Evolutionary conservation across 2,797 vertebrate genomes (phyloP).

Genomic region (Cyclura pinguis): DNA sequence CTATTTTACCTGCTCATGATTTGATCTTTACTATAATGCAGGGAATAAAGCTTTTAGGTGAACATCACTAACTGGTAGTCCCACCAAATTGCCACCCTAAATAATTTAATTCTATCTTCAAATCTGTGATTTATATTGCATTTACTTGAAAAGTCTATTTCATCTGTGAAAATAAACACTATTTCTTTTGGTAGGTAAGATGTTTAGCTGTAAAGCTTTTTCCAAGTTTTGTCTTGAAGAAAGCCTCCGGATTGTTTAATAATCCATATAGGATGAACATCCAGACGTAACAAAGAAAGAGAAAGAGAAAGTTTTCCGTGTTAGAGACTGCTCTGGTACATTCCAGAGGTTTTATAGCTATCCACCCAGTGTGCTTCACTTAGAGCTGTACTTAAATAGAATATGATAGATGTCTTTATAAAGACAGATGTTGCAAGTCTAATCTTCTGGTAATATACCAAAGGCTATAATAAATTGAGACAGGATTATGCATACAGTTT

Average conservation of each 20-base stretch:
- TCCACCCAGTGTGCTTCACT: background rate
- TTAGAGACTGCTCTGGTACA: background rate
- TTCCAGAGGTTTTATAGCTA: background rate
- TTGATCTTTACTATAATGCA: slow-evolving; percentile 42
- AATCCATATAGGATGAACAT: background rate
- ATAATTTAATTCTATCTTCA: background rate
- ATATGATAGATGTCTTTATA: background rate
- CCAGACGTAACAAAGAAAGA: background rate
- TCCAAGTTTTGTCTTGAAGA: background rate
- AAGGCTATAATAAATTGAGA: background rate
- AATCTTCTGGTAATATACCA: background rate
- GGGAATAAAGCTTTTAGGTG: background rate
- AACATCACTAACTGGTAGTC: slow-evolving; percentile 9
- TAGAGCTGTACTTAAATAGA: no score
- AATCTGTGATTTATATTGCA: no score
- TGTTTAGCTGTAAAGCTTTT: background rate
- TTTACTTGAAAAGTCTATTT: no score
- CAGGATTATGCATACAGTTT: background rate
- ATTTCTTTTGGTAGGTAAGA: background rate
- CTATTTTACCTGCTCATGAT: background rate
- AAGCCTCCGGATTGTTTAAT: slow-evolving; percentile 13
- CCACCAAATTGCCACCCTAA: slow-evolving; percentile 30
- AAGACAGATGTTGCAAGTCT: background rate
- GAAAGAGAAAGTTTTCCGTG: background rate
- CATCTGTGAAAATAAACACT: no score